A percentile compares a stretch with the other conserved stretches of the same genome.
Evolutionary conservation across 37 sponge, comb jelly and placozoan genomes (phyloP).

Genomic region (Cliona cf. orientalis): DNA sequence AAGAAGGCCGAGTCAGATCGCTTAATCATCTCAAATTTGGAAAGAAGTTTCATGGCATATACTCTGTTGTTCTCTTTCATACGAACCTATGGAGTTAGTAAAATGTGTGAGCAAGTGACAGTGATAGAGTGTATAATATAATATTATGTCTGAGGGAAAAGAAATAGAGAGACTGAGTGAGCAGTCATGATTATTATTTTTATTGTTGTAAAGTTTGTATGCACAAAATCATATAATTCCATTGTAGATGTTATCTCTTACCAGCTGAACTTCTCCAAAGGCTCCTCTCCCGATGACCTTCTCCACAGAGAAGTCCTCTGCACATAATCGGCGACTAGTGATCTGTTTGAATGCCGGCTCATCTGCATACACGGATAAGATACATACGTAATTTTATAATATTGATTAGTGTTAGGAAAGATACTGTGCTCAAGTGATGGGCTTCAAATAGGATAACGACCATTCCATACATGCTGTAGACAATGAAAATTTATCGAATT

Average conservation of each 20-base stretch:
- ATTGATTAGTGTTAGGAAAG: no score
- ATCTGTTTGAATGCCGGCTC: slow-evolving; percentile 56
- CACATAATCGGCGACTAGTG: slow-evolving; percentile 41
- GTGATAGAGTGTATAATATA: neutral
- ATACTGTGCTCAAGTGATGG: no score
- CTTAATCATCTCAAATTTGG: slow-evolving; percentile 97
- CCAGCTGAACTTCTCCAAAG: slow-evolving; percentile 98
- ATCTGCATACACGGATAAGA: slow-evolving; percentile 69
- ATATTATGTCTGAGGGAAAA: neutral
- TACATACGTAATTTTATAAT: no score
- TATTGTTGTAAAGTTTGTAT: neutral
- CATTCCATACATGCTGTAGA: no score
- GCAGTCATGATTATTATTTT: no score
- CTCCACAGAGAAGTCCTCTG: slow-evolving; percentile 75
- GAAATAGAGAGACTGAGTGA: no score
- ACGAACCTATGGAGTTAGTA: slow-evolving; percentile 70
- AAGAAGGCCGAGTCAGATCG: slow-evolving; percentile 97
- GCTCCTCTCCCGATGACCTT: slow-evolving; percentile 98
- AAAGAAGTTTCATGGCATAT: slow-evolving; percentile 97
- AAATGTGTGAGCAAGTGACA: neutral
- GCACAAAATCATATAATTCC: neutral
- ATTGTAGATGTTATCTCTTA: slow-evolving; percentile 24
- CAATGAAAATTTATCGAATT: no score
- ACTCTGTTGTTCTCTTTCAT: slow-evolving; percentile 80
- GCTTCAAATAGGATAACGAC: no score